phyloP scores from a whole-genome alignment of 2,113 vertebrate genomes.

The Chamaetylas fuelleborni region DNA sequence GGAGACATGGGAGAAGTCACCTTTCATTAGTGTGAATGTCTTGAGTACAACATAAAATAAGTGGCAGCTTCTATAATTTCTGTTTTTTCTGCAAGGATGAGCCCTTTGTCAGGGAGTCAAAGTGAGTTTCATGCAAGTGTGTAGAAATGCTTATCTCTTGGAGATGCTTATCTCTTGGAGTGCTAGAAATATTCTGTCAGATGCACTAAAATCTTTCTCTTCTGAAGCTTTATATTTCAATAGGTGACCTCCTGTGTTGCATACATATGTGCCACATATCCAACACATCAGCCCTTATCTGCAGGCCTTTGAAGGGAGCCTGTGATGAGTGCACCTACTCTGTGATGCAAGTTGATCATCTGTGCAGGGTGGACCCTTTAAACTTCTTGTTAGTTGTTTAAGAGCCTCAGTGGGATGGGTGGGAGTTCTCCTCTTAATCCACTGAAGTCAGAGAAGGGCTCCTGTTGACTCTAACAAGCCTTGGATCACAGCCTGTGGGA shows the following conservation, averaged over 20 bases:
- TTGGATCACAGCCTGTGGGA: constrained; percentile 32
- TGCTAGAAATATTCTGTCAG: background rate
- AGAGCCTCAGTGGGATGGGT: background rate
- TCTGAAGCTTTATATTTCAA: background rate
- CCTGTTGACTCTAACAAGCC: background rate
- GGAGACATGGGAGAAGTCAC: background rate
- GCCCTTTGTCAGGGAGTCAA: background rate
- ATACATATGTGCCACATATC: background rate
- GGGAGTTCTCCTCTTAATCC: background rate
- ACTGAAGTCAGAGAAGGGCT: background rate
- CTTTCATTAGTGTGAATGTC: background rate
- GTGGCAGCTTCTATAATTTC: background rate
- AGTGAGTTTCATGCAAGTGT: background rate
- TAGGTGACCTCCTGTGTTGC: background rate
- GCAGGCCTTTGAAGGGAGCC: background rate
- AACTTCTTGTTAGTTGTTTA: background rate
- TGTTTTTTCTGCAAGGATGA: background rate
- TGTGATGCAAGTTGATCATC: background rate
- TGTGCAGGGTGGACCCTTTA: background rate
- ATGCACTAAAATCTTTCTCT: background rate
- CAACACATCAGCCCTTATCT: background rate
- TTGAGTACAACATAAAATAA: background rate
- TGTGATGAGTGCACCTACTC: background rate
- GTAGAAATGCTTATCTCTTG: background rate
- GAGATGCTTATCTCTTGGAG: background rate